Evolutionary conservation across 1,140 invertebrate genomes (phyloP).

Genomic region (Aphaenogaster floridana): DNA sequence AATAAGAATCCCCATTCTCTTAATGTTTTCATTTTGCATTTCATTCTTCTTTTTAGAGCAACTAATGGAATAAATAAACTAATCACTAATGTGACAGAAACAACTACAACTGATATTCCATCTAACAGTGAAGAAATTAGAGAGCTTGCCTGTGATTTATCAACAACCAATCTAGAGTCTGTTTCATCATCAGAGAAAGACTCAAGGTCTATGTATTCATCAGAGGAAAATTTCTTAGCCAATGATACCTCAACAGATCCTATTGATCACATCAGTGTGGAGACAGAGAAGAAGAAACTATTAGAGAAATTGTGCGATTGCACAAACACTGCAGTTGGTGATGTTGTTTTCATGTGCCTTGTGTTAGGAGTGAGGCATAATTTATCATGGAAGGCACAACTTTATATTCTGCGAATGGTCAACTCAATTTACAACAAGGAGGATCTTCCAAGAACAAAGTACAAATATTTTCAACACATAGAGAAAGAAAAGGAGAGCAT

Average conservation of each 20-base stretch:
- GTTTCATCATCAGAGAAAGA: neutral
- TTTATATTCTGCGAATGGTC: constrained; percentile 25
- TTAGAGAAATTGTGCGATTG: constrained; percentile 13
- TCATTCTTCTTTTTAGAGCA: constrained; percentile 17
- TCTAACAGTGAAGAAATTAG: neutral
- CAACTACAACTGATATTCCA: constrained; percentile 7
- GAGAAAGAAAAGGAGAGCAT: constrained; percentile 27
- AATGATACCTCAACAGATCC: constrained; percentile 1
- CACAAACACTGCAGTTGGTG: constrained; percentile 17
- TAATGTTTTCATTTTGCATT: constrained; percentile 14
- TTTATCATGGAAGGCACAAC: constrained; percentile 23
- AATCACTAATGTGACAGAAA: constrained; percentile 4
- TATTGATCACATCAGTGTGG: constrained; percentile 13
- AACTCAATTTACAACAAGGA: constrained; percentile 20
- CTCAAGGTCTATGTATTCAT: neutral
- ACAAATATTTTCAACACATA: constrained; percentile 17
- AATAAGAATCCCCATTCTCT: constrained; percentile 2
- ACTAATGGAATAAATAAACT: neutral
- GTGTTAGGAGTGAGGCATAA: constrained; percentile 30
- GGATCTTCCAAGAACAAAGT: constrained; percentile 12
- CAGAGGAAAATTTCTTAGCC: neutral
- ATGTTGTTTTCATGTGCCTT: constrained; percentile 31
- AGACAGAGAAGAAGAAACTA: constrained; percentile 1
- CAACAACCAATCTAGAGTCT: neutral
- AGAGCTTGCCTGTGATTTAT: neutral